phyloP scores from a whole-genome alignment of 2,797 vertebrate species.

The Chlorospingus semifuscus region DNA sequence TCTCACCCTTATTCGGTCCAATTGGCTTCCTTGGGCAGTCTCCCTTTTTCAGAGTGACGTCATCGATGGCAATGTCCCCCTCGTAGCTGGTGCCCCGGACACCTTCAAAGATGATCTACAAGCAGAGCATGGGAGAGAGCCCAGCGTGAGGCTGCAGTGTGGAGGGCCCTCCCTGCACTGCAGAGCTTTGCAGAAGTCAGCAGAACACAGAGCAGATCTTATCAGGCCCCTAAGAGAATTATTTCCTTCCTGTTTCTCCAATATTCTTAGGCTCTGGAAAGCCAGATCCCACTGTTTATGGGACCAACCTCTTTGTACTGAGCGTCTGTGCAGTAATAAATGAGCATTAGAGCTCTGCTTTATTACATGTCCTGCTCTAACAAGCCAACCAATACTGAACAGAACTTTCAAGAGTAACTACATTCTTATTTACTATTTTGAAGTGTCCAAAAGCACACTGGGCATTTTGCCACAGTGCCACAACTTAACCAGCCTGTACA shows the following conservation, averaged over 20 bases:
- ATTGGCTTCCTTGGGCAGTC: constrained; percentile 84
- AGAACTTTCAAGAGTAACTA: not conserved
- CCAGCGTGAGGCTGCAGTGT: not conserved
- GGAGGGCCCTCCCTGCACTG: not conserved
- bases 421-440: constrained; percentile 16
- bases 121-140: constrained; percentile 8
- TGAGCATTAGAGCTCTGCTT: not conserved
- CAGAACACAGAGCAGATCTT: not conserved
- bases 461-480: not conserved
- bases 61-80: constrained; percentile 97
- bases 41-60: constrained; percentile 91
- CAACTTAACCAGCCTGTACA: not conserved
- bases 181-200: not conserved
- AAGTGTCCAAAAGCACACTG: not conserved
- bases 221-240: not conserved
- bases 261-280: not conserved
- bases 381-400: not conserved
- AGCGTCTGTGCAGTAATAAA: not conserved
- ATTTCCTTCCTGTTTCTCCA: not conserved
- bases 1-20: constrained; percentile 77
- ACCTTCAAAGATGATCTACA: constrained; percentile 94
- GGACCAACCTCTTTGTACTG: not conserved
- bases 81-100: constrained; percentile 88
- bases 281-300: not conserved
- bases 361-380: not conserved